phyloP scores from a whole-genome alignment of 1,140 invertebrate species.

The Caenorhabditis tropicalis region DNA sequence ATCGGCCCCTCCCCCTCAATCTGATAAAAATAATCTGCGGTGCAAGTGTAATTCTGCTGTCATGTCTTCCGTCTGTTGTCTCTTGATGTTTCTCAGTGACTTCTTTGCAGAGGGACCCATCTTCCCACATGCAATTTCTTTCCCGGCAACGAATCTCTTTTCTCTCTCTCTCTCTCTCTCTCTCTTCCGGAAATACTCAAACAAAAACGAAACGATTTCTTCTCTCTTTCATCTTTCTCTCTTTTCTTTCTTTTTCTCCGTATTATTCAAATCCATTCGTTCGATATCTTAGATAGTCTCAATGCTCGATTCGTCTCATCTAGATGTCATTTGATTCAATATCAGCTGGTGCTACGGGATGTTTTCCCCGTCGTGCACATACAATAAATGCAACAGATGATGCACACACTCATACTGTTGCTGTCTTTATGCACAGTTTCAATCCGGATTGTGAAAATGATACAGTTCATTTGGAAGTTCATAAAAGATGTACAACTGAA shows the following conservation, averaged over 20 bases:
- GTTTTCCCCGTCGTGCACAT: slow-evolving; percentile 66
- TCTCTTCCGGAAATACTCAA: slow-evolving; percentile 3
- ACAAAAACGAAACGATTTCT: not conserved
- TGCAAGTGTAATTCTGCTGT: slow-evolving; percentile 11
- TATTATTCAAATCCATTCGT: too few relatives aligned
- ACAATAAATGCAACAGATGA: slow-evolving; percentile 66
- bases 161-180: not conserved
- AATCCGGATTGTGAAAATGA: slow-evolving; percentile 65
- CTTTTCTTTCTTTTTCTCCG: too few relatives aligned
- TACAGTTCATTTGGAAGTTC: slow-evolving; percentile 61
- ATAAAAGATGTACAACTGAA: slow-evolving; percentile 67
- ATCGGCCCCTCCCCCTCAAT: slow-evolving; percentile 1
- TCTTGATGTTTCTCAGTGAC: not conserved
- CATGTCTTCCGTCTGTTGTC: not conserved
- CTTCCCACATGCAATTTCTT: slow-evolving; percentile 12
- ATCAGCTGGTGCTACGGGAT: slow-evolving; percentile 44
- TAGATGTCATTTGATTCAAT: slow-evolving; percentile 57
- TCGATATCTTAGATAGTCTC: too few relatives aligned
- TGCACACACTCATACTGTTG: slow-evolving; percentile 61
- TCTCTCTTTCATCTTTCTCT: not conserved
- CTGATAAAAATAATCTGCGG: slow-evolving; percentile 31
- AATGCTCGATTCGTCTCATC: not conserved
- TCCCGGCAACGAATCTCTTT: slow-evolving; percentile 1
- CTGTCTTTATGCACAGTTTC: slow-evolving; percentile 65
- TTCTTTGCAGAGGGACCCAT: not conserved